phyloP scores from a whole-genome alignment of 2,888 invertebrate genomes.

The Cryptocephalus primarius region DNA sequence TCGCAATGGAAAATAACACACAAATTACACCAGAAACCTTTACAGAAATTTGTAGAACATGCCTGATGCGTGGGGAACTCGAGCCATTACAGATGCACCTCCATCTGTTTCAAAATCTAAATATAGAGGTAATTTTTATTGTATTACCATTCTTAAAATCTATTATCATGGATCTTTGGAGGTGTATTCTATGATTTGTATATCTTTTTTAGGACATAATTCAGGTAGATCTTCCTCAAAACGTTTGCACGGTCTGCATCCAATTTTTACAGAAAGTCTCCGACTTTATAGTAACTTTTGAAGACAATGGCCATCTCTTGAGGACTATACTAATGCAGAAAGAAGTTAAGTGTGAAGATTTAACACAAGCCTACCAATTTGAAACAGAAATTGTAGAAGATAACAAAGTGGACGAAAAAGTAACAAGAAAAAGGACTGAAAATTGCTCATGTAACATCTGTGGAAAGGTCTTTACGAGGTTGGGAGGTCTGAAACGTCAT shows the following conservation, averaged over 20 bases:
- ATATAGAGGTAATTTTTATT: neutral
- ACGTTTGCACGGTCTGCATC: neutral
- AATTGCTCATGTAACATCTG: conserved; percentile 8
- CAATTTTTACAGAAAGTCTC: neutral
- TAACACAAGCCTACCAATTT: neutral
- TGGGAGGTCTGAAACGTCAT: conserved; percentile 7
- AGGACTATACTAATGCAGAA: too few species aligned
- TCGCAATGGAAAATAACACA: too few species aligned
- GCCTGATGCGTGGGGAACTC: neutral
- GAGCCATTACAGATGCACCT: neutral
- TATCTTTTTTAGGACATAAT: neutral
- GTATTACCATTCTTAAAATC: too few species aligned
- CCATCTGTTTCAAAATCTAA: neutral
- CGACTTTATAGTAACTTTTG: neutral
- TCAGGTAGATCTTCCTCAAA: neutral
- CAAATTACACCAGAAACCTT: neutral
- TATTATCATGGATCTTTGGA: too few species aligned
- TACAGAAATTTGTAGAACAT: neutral
- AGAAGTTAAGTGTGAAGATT: neutral
- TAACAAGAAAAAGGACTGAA: neutral
- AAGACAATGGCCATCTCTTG: neutral
- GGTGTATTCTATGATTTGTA: too few species aligned
- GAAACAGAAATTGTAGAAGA: neutral
- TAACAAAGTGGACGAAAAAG: neutral
- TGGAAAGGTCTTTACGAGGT: conserved; percentile 9